Evolutionary conservation across 2,797 vertebrate genomes (phyloP).

Genomic region (Enteromius afrohamiltoni): DNA sequence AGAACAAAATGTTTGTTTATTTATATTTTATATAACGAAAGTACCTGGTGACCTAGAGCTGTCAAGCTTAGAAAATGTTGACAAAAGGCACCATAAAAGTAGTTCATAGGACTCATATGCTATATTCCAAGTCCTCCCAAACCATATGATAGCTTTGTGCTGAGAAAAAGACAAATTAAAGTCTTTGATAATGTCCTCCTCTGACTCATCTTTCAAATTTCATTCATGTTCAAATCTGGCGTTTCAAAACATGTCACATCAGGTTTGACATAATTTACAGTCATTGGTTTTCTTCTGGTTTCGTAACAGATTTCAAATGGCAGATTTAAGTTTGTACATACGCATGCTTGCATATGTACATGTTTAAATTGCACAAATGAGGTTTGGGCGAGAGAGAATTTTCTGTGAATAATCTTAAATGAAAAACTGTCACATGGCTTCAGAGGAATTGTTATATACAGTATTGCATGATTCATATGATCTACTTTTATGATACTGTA

Average conservation of each 20-base stretch:
- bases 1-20: not conserved
- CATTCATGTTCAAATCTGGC: not conserved
- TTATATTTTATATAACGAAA: not conserved
- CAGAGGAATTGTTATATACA: not conserved
- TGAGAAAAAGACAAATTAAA: conserved; percentile 4
- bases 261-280: not conserved
- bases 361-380: not conserved
- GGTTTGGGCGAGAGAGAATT: not conserved
- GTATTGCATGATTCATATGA: not conserved
- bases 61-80: not conserved
- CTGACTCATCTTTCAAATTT: not conserved
- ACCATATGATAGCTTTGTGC: not conserved
- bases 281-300: not conserved
- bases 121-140: not conserved
- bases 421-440: not conserved
- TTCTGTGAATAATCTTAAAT: not conserved
- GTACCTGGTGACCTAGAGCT: not conserved
- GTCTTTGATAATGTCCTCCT: not conserved
- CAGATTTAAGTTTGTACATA: not conserved
- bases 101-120: not conserved
- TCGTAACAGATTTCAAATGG: not conserved
- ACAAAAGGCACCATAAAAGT: not conserved
- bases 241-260: not conserved
- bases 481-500: not conserved
- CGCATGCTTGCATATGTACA: not conserved